phyloP scores from a whole-genome alignment of 2,113 vertebrate genomes.

The Stegastes partitus region DNA sequence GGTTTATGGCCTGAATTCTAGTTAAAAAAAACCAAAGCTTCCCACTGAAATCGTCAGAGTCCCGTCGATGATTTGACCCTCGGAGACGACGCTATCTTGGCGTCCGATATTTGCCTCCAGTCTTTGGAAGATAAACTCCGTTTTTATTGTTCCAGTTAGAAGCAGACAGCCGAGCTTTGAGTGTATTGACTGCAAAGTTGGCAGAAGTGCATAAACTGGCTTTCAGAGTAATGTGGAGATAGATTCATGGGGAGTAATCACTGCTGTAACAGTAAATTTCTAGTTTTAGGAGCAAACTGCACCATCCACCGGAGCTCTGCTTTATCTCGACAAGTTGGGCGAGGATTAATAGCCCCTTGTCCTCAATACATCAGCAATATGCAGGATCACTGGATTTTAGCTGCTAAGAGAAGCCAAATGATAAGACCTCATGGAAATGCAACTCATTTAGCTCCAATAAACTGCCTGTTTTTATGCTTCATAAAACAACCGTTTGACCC shows the following conservation, averaged over 20 bases:
- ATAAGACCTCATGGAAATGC: slow-evolving; percentile 58
- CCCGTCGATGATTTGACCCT: slow-evolving; percentile 51
- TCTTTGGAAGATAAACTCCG: slow-evolving; percentile 31
- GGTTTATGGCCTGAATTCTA: slow-evolving; percentile 10
- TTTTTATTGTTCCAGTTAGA: slow-evolving; percentile 24
- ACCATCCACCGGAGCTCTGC: slow-evolving; percentile 42
- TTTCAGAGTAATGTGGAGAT: slow-evolving; percentile 39
- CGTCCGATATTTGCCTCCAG: slow-evolving; percentile 50
- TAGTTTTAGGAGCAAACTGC: slow-evolving; percentile 49
- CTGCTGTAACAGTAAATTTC: slow-evolving; percentile 50
- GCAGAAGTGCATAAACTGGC: slow-evolving; percentile 30
- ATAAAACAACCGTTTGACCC: slow-evolving; percentile 53
- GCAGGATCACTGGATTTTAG: slow-evolving; percentile 48
- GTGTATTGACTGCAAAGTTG: slow-evolving; percentile 24
- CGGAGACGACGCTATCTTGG: slow-evolving; percentile 39
- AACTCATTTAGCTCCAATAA: slow-evolving; percentile 59
- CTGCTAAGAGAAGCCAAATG: slow-evolving; percentile 34
- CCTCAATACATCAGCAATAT: slow-evolving; percentile 66
- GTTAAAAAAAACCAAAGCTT: not conserved
- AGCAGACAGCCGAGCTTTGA: slow-evolving; percentile 23
- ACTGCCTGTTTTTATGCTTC: slow-evolving; percentile 37
- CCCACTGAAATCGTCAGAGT: slow-evolving; percentile 17
- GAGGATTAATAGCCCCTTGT: slow-evolving; percentile 66
- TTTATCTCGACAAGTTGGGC: slow-evolving; percentile 65
- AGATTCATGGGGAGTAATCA: slow-evolving; percentile 52